Conservation (phyloP, 1,140 invertebrate genomes). For the Drosophila mauritiana region DNA sequence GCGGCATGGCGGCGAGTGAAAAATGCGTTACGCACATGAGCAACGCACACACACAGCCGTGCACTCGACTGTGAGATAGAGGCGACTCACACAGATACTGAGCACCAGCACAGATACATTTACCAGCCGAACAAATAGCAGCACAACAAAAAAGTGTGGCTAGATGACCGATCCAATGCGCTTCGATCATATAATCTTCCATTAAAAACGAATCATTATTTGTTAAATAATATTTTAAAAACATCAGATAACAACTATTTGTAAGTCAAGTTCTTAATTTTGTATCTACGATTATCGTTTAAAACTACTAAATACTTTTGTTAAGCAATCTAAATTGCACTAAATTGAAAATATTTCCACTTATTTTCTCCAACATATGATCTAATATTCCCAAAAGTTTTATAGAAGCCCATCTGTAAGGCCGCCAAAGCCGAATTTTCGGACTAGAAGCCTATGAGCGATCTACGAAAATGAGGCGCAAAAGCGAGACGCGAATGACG, state of each 20-base stretch:
- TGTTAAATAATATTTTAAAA: too few relatives aligned
- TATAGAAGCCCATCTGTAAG: conserved; percentile 29
- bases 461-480: conserved; percentile 58
- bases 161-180: conserved; percentile 34
- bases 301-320: too few relatives aligned
- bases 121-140: conserved; percentile 15
- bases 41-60: conserved; percentile 21
- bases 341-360: too few relatives aligned
- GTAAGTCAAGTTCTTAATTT: too few relatives aligned
- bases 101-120: conserved; percentile 26
- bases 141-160: conserved; percentile 9
- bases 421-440: conserved; percentile 5
- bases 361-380: background rate
- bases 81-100: conserved; percentile 10
- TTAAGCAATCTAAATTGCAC: too few relatives aligned
- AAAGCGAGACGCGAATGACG: conserved; percentile 56
- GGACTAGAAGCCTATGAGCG: conserved; percentile 26
- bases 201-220: too few relatives aligned
- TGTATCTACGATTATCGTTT: too few relatives aligned
- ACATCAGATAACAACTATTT: too few relatives aligned
- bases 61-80: conserved; percentile 32
- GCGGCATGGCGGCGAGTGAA: conserved; percentile 41
- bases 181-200: conserved; percentile 11
- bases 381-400: background rate
- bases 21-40: conserved; percentile 78